phyloP scores from a whole-genome alignment of 2,888 invertebrate species.

The Trimorus sp. region DNA sequence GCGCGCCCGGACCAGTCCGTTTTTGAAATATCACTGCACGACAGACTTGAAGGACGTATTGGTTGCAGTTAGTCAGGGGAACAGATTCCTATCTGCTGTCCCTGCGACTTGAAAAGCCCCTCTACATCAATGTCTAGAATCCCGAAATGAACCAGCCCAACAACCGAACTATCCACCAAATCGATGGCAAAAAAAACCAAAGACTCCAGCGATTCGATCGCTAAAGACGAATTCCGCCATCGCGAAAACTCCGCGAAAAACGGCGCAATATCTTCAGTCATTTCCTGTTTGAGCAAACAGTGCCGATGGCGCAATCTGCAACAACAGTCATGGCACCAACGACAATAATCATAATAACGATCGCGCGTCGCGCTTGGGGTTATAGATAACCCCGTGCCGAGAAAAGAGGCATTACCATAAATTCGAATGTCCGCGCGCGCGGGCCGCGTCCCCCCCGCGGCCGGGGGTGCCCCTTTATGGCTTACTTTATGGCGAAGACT shows the following conservation, averaged over 20 bases:
- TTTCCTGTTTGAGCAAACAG: constrained; percentile 48
- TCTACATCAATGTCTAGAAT: constrained; percentile 4
- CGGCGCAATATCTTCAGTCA: not conserved
- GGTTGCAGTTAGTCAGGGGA: constrained; percentile 58
- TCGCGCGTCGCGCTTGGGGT: constrained; percentile 66
- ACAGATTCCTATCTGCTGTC: constrained; percentile 35
- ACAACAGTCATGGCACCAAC: not conserved
- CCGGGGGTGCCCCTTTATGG: constrained; percentile 82
- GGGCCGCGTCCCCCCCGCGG: constrained; percentile 81
- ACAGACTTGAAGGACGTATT: constrained; percentile 54
- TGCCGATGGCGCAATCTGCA: constrained; percentile 21
- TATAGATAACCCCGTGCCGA: constrained; percentile 78
- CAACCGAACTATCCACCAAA: too few relatives aligned
- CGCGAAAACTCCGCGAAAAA: too few relatives aligned
- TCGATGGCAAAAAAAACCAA: too few relatives aligned
- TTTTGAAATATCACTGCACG: constrained; percentile 52
- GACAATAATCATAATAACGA: constrained; percentile 63
- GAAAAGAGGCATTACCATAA: constrained; percentile 78
- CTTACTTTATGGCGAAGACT: constrained; percentile 81
- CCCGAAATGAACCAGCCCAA: not conserved
- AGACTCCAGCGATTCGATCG: not conserved
- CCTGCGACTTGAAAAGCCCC: not conserved
- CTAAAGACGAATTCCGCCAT: too few relatives aligned
- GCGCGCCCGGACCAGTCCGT: constrained; percentile 13
- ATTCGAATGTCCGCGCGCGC: constrained; percentile 78